A percentile compares a stretch with the other conserved stretches of the same genome.
Conservation (phyloP, 2,888 invertebrate species). For the Macrophya alboannulata region DNA sequence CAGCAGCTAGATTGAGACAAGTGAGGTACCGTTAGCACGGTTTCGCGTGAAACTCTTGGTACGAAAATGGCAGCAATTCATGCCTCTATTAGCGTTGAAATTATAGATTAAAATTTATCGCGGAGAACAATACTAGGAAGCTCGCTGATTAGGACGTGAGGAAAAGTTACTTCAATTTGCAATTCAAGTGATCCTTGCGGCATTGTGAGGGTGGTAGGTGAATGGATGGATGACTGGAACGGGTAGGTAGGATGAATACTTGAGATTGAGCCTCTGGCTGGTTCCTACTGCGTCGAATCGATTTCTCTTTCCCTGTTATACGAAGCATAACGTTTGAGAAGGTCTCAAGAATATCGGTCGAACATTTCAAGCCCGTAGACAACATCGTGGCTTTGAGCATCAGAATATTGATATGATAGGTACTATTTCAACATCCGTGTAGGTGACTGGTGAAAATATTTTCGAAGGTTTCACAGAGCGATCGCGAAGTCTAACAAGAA, state of each 20-base stretch:
- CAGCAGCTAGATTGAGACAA: slow-evolving; percentile 3
- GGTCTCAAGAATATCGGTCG: slow-evolving; percentile 28
- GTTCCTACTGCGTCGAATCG: slow-evolving; percentile 35
- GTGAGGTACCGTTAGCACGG: neutral
- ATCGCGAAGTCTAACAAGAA: slow-evolving; percentile 19
- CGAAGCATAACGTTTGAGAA: slow-evolving; percentile 39
- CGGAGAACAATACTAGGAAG: slow-evolving; percentile 26
- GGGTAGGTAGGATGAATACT: slow-evolving; percentile 35
- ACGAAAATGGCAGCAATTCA: neutral
- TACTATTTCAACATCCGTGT: slow-evolving; percentile 10
- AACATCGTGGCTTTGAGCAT: slow-evolving; percentile 26
- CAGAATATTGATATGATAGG: slow-evolving; percentile 35
- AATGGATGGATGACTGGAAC: slow-evolving; percentile 26
- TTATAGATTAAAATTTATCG: slow-evolving; percentile 22
- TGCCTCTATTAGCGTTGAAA: neutral
- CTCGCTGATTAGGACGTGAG: slow-evolving; percentile 29
- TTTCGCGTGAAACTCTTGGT: neutral
- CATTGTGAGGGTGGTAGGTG: slow-evolving; percentile 12
- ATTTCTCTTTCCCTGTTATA: slow-evolving; percentile 32
- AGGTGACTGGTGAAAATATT: slow-evolving; percentile 29
- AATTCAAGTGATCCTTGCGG: slow-evolving; percentile 35
- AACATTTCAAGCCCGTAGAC: slow-evolving; percentile 27
- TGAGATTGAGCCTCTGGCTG: slow-evolving; percentile 35
- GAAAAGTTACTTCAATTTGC: slow-evolving; percentile 39
- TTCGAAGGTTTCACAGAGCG: slow-evolving; percentile 7